Evolutionary conservation across 2,113 vertebrate genomes (phyloP), one percentile per base, ranked within the genome.

Genomic region (Alethe diademata): DNA sequence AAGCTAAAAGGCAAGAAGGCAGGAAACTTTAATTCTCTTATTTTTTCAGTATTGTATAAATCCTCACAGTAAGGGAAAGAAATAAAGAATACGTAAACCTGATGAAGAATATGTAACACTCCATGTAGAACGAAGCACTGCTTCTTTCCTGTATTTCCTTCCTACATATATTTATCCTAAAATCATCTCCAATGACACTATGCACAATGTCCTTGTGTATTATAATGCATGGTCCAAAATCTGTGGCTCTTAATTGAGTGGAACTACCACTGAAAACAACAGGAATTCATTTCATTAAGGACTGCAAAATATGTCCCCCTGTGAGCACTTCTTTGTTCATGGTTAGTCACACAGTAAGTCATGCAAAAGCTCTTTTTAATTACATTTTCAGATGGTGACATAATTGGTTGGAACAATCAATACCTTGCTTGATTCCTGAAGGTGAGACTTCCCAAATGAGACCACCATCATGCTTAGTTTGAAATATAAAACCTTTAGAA

Each of bases 281-380:
- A 95, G 70, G 84, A 92, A 94, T 92, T 95, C 26, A 79, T 93
- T 94, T 92, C 87, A 97, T 96, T 90, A 94, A 87, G 58, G 74
- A 62, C 74, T 95, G 53, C 22, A 91, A 84, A 95, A 82, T 88
- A 50, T 4, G 4, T 94, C 50, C 93, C 84, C 61, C 24, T 76
- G 91, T 85, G 86, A 85, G 35, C 47, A 76, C 42, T 92, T 91
- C 86, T 94, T 94, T 90, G 66, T 91, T 95, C 87, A 88, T 91
- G 91, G 81, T 89, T 95, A 92, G 89, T 95, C 87, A 95, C 74
- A 85, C 42, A 94, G 62, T 91, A 96, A 95, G 95, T 91, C 62
- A 90, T 91, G 87, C 84, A 94, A 95, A 95, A 95, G 42, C 84
- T 94, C 87, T 94, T 95, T 92, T 95, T 92, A 96, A 93, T 96